Evolutionary conservation across 2,113 vertebrate species (phyloP).

Genomic region (Chlorodrepanis virens): DNA sequence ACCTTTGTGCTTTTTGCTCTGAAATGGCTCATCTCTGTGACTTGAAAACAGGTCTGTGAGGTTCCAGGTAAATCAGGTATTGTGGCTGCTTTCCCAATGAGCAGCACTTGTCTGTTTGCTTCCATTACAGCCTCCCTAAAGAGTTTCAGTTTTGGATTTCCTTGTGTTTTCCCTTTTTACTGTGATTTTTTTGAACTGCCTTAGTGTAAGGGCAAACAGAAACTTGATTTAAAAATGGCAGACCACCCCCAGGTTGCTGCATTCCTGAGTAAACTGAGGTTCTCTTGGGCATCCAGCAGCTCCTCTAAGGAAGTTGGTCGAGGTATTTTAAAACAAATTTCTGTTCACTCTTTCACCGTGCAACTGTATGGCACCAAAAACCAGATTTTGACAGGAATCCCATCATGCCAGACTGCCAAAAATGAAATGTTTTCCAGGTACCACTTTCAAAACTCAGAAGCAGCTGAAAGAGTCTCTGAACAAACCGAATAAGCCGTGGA

Average conservation of each 20-base stretch:
- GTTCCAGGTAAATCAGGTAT: neutral
- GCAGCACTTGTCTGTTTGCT: neutral
- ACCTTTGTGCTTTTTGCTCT: no score
- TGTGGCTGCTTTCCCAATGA: neutral
- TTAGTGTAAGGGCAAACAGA: slow-evolving; percentile 43
- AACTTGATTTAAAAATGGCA: slow-evolving; percentile 60
- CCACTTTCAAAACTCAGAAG: slow-evolving; percentile 84
- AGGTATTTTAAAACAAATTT: slow-evolving; percentile 55
- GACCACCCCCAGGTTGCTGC: slow-evolving; percentile 57
- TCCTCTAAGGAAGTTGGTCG: slow-evolving; percentile 13
- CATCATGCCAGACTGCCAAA: slow-evolving; percentile 62
- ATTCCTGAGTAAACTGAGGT: slow-evolving; percentile 47
- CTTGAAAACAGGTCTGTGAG: neutral
- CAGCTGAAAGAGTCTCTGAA: slow-evolving; percentile 82
- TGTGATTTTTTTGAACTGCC: neutral
- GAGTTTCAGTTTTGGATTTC: neutral
- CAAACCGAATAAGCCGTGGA: slow-evolving; percentile 82
- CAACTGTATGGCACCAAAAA: slow-evolving; percentile 33
- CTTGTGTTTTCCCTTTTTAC: neutral
- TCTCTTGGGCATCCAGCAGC: slow-evolving; percentile 54
- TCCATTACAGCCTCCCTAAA: neutral
- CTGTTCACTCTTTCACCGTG: slow-evolving; percentile 58
- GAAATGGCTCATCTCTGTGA: neutral
- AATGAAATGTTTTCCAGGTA: slow-evolving; percentile 80
- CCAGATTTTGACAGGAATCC: slow-evolving; percentile 57